These are phyloP conservation scores for Hydrozoanthus gracilis DNA, from an alignment of 92 coral and sea anemone genomes.

Conservation along the genomic window DNA sequence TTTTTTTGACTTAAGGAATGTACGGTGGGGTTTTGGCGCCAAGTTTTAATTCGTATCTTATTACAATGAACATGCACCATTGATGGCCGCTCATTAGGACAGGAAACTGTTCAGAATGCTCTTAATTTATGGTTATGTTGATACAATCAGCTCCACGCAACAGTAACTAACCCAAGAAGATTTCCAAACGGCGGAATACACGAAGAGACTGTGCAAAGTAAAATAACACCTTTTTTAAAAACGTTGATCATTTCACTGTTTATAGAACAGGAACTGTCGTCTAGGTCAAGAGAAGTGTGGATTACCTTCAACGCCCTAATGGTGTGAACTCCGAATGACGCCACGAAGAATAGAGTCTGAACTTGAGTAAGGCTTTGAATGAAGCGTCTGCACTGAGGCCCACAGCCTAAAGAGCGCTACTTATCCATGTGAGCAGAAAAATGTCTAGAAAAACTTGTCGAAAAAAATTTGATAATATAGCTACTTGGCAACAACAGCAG, in stretches of 20 bases:
- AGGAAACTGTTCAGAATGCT: slow-evolving; percentile 16
- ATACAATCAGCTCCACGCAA: neutral
- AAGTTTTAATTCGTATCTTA: neutral
- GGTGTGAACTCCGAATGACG: slow-evolving; percentile 19
- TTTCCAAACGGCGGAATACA: neutral
- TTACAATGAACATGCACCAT: slow-evolving; percentile 15
- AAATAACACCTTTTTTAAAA: neutral
- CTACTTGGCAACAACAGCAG: too few relatives aligned
- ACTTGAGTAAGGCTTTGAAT: neutral
- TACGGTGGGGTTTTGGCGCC: slow-evolving; percentile 33
- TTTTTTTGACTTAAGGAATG: slow-evolving; percentile 1
- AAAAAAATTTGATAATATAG: too few relatives aligned
- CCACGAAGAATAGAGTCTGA: neutral
- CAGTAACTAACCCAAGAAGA: neutral
- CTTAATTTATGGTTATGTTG: neutral
- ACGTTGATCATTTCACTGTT: slow-evolving; percentile 17
- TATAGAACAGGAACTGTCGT: slow-evolving; percentile 15
- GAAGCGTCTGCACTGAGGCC: neutral
- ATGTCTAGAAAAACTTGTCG: too few relatives aligned
- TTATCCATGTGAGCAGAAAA: neutral
- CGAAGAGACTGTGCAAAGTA: neutral
- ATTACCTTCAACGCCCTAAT: slow-evolving; percentile 39
- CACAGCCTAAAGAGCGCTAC: neutral
- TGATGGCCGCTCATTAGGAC: slow-evolving; percentile 10
- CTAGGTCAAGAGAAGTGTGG: slow-evolving; percentile 37